phyloP scores from a whole-genome alignment of 2,113 vertebrate genomes.

The Monarcha castaneiventris region DNA sequence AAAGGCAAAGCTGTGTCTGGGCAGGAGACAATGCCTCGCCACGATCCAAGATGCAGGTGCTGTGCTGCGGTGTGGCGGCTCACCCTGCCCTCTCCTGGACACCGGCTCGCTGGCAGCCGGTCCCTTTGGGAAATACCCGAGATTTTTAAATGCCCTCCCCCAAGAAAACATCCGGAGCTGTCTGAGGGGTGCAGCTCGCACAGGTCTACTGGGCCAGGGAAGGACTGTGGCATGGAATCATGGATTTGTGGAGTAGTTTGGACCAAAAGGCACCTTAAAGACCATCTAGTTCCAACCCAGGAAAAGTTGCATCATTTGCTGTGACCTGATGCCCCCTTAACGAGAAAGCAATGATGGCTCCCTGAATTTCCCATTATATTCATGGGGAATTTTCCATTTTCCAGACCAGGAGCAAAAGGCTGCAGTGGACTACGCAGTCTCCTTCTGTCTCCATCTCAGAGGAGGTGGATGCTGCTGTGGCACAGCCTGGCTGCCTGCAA shows the following conservation, averaged over 20 bases:
- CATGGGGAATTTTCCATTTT: background rate
- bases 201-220: background rate
- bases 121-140: background rate
- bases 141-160: background rate
- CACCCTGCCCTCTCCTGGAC: slow-evolving; percentile 37
- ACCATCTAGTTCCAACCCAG: background rate
- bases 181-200: background rate
- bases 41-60: accelerated
- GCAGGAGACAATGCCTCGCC: background rate
- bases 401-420: background rate
- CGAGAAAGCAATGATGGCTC: accelerated
- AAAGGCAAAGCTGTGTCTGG: background rate
- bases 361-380: background rate
- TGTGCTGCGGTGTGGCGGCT: accelerated
- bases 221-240: background rate
- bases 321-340: background rate
- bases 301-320: background rate
- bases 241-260: background rate
- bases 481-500: background rate
- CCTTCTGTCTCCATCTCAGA: background rate
- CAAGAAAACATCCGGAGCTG: background rate
- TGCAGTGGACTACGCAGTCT: background rate
- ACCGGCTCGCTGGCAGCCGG: accelerated
- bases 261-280: background rate
- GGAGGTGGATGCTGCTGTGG: background rate